Conservation (phyloP, 2,797 vertebrate genomes). For the Gymnothorax javanicus region DNA sequence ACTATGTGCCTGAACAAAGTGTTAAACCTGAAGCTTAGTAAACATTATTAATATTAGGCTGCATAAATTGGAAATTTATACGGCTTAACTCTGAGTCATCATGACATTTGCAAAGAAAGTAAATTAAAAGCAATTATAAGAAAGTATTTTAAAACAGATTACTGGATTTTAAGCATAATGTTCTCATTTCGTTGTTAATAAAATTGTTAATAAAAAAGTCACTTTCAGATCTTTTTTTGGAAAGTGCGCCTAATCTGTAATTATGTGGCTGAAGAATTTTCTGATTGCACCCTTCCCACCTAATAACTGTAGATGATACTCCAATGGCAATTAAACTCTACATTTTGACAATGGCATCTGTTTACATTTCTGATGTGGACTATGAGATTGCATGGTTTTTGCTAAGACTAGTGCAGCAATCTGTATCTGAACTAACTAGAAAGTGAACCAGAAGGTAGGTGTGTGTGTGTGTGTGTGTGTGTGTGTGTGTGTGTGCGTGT, state of each 20-base stretch:
- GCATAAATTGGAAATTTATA: slow-evolving; percentile 7
- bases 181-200: slow-evolving; percentile 1
- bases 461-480: slow-evolving; percentile 52
- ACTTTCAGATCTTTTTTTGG: neutral
- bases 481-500: slow-evolving; percentile 42
- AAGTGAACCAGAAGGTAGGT: neutral
- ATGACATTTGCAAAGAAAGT: neutral
- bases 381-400: neutral
- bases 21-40: slow-evolving; percentile 17
- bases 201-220: neutral
- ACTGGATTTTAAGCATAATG: neutral
- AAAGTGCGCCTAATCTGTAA: neutral
- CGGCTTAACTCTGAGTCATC: neutral
- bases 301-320: neutral
- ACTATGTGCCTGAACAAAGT: neutral
- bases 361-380: neutral
- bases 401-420: neutral
- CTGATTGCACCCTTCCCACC: neutral
- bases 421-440: neutral
- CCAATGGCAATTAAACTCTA: neutral
- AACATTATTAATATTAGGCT: slow-evolving; percentile 17
- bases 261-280: neutral
- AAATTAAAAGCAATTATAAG: neutral
- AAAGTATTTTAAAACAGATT: slow-evolving; percentile 2
- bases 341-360: neutral